phyloP scores from a whole-genome alignment of 1,140 invertebrate species.

The Aphaenogaster floridana region DNA sequence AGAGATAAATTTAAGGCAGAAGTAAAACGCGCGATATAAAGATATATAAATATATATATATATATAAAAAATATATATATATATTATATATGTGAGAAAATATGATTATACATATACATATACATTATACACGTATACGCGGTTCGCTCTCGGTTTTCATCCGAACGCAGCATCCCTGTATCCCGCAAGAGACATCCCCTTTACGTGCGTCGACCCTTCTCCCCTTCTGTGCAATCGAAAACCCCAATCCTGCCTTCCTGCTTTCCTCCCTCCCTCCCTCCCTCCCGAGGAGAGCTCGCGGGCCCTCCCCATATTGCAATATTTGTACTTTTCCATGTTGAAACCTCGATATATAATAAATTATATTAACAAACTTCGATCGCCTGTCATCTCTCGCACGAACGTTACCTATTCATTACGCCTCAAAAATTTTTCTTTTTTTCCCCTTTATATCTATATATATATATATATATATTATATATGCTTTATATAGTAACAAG shows the following conservation, averaged over 20 bases:
- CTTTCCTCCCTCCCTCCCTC: constrained; percentile 83
- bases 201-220: constrained; percentile 74
- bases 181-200: constrained; percentile 53
- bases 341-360: constrained; percentile 88
- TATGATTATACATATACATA: constrained; percentile 63
- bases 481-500: background rate
- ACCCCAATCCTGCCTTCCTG: constrained; percentile 60
- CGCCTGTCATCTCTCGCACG: constrained; percentile 39
- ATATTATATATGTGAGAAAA: constrained; percentile 54
- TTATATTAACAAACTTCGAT: constrained; percentile 87
- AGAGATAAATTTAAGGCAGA: constrained; percentile 72
- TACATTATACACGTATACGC: constrained; percentile 67
- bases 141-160: constrained; percentile 69
- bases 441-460: background rate
- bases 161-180: constrained; percentile 51
- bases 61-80: constrained; percentile 53
- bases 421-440: constrained; percentile 7
- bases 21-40: constrained; percentile 69
- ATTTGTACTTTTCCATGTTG: constrained; percentile 88
- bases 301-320: constrained; percentile 87
- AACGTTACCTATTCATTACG: constrained; percentile 29
- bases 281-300: constrained; percentile 85
- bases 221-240: constrained; percentile 70
- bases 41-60: constrained; percentile 59
- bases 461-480: background rate